These are phyloP conservation scores for Otis tarda DNA, from an alignment of 2,113 vertebrate species.

Conservation along the genomic window DNA sequence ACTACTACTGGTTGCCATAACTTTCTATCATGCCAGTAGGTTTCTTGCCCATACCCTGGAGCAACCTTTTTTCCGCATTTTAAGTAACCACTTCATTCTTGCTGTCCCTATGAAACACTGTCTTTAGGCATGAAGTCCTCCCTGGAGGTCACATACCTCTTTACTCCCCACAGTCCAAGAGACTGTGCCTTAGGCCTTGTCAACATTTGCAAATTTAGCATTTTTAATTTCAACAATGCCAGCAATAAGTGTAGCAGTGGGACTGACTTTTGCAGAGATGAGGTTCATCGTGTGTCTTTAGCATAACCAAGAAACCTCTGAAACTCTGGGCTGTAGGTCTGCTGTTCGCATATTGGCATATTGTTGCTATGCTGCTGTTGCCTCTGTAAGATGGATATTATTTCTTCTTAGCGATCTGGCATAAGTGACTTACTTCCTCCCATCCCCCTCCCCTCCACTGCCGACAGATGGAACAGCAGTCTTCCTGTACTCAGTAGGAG, in stretches of 20 bases:
- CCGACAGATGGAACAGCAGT: slow-evolving; percentile 7
- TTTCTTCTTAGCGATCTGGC: not conserved
- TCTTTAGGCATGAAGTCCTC: not conserved
- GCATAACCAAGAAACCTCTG: not conserved
- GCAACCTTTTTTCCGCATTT: not conserved
- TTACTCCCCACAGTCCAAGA: not conserved
- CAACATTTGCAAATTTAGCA: not conserved
- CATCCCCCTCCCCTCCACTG: not conserved
- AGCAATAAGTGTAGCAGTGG: not conserved
- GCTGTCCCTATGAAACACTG: not conserved
- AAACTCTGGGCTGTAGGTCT: not conserved
- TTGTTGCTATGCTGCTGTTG: not conserved
- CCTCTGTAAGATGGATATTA: not conserved
- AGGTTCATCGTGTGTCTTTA: not conserved
- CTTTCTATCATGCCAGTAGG: not conserved
- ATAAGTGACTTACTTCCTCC: not conserved
- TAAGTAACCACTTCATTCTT: not conserved
- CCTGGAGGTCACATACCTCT: not conserved
- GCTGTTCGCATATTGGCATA: not conserved
- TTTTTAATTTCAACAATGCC: not conserved
- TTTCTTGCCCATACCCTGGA: not conserved
- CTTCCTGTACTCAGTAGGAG: not conserved
- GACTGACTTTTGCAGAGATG: not conserved
- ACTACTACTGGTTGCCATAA: not conserved
- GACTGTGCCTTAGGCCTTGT: not conserved